Evolutionary conservation across 2,797 vertebrate genomes (phyloP), one percentile per base, ranked within the genome.

Genomic region (Spheniscus humboldti): DNA sequence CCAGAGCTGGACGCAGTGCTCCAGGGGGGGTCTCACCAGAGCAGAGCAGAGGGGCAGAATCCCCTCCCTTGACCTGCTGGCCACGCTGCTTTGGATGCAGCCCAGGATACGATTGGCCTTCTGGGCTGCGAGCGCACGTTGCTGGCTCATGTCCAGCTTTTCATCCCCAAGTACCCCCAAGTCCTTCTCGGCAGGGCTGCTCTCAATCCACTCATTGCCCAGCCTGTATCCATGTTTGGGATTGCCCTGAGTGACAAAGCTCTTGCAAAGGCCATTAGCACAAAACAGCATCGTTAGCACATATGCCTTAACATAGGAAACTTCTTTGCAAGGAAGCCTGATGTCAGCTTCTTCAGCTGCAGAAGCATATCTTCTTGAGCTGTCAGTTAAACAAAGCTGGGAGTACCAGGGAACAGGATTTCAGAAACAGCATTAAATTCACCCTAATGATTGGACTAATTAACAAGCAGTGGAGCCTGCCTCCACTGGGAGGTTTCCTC

Each of bases 91-190:
- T 9, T 10, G 2, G 33, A 4, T 22, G 41, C 16, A 60, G 28
- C n/a, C 53, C 53, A 31, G 39, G 73, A 5, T 2, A 20, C 0
- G 0, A 8, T 3, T 35, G 63, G 41, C 18, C 19, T 41, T 53
- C 41, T 56, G 31, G 64, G 31, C 25, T 69, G 48, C 1, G 0
- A 69, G 15, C 0, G 0, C 27, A 63, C 5, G 3, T 5, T n/a
- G n/a, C 25, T 1, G 1, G 27, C 4, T 56, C 35, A 13, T 4
- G 7, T 28, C 4, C 20, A 55, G n/a, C 1, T 64, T 24, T 18
- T 30, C 19, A 13, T 13, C n/a, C 7, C 5, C 10, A 19, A 47
- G 7, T 3, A 23, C 2, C 25, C 35, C 31, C 25, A 41, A 48
- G n/a, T 20, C 30, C 68, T 60, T 68, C 1, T 66, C 39, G 1